Conservation (phyloP, 2,113 vertebrate genomes). For the Egretta garzetta region DNA sequence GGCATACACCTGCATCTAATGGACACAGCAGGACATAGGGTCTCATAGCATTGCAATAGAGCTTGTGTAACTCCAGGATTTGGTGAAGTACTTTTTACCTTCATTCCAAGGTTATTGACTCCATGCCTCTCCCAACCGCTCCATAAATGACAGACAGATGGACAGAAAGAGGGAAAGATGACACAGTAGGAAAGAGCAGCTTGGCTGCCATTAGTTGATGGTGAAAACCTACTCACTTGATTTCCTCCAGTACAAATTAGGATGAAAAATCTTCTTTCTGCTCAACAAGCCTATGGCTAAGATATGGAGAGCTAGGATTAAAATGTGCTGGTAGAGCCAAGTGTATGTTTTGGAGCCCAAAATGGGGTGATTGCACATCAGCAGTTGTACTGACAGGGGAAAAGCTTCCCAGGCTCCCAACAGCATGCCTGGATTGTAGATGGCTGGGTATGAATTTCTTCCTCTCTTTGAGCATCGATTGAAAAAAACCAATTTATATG, state of each 20-base stretch:
- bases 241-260: not conserved
- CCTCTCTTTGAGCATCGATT: not conserved
- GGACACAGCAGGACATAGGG: not conserved
- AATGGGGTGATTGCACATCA: not conserved
- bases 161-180: not conserved
- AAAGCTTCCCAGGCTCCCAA: not conserved
- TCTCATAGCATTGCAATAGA: not conserved
- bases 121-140: not conserved
- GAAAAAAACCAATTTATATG: not conserved
- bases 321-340: not conserved
- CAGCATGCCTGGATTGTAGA: rapidly evolving
- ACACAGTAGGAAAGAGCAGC: not conserved
- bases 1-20: rapidly evolving
- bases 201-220: not conserved
- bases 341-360: not conserved
- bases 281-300: not conserved
- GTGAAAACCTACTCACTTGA: rapidly evolving
- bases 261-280: not conserved
- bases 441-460: not conserved
- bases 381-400: not conserved
- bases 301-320: not conserved
- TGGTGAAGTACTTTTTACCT: not conserved
- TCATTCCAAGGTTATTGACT: not conserved
- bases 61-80: not conserved
- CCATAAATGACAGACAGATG: not conserved